Evolutionary conservation across 2,797 vertebrate genomes (phyloP).

Genomic region (Peromyscus melanophrys): DNA sequence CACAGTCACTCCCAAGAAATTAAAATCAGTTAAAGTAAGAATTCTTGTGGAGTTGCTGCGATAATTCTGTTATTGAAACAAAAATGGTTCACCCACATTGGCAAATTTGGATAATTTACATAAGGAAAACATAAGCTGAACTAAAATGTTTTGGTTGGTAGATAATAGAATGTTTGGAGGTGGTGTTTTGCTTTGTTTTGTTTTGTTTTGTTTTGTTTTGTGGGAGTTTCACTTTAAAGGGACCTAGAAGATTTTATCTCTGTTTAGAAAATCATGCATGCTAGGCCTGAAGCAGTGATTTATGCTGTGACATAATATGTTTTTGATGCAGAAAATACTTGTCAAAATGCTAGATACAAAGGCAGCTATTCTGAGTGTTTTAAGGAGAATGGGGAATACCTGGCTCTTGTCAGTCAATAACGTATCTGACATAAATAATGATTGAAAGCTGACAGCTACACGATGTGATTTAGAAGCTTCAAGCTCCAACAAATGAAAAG

Average conservation of each 20-base stretch:
- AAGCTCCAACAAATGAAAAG: conserved; percentile 66
- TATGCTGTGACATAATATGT: conserved; percentile 73
- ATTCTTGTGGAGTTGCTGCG: not conserved
- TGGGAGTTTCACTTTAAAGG: conserved; percentile 48
- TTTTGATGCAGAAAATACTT: conserved; percentile 73
- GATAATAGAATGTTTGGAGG: not conserved
- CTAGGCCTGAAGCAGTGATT: conserved; percentile 59
- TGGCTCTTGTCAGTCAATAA: conserved; percentile 36
- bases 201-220: conserved; percentile 48
- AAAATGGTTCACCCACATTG: conserved; percentile 14
- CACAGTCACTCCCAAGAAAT: conserved; percentile 59
- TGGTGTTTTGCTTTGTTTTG: conserved; percentile 1
- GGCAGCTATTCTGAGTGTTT: conserved; percentile 69
- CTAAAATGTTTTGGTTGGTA: conserved; percentile 27
- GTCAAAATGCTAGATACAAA: conserved; percentile 77
- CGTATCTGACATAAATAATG: conserved; percentile 77
- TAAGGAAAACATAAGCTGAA: conserved; percentile 53
- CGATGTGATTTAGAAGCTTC: conserved; percentile 60
- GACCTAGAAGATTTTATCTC: conserved; percentile 68
- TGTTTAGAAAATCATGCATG: conserved; percentile 62
- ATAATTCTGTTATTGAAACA: conserved; percentile 1
- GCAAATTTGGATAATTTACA: conserved; percentile 29
- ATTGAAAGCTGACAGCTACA: conserved; percentile 78
- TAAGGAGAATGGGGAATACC: conserved; percentile 49
- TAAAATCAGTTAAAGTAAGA: conserved; percentile 66